Base-by-base conservation (phyloP, 2,113 vertebrate genomes). In the Clarias macrocephalus region DNA sequence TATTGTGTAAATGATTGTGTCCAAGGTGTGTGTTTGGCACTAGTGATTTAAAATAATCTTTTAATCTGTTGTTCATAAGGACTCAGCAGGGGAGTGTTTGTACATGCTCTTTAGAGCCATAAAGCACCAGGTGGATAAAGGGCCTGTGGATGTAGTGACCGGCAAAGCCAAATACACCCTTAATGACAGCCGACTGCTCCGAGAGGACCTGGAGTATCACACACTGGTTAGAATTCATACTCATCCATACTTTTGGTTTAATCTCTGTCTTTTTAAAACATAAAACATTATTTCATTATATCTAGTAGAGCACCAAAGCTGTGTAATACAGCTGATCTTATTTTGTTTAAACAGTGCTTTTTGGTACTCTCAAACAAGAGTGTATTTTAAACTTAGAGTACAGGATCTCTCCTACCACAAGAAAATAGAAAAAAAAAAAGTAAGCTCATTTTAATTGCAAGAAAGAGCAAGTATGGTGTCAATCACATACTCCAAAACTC, bases 61-160 rank as follows among this genome's bases (percentile, higher is more conserved):
- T 30, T 54, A 63, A 77, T 33, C 15, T 30, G 3, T 66, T 85
- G 48, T 80, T 19, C 79, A 18, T 5, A 82, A 99, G 98, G 98
- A 99, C 91, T 97, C 97, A 2, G 97, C 97, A 0, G 98, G 98
- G 13, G 98, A 99, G 90, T 96, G 97, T 19, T 96, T 99, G 28
- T 99, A 98, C 91, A 99, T 99, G 98, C 95, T 99, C 60, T 99
- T 99, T 90, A 95, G 97, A 86, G 98, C 98, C 79, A 99, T 99
- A 91, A 99, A 99, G 91, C 98, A 99, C 92, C 98, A 99, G 87
- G 98, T 99, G 57, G 98, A 99, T 91, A 99, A 99, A 94, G 98
- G 98, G 0, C 98, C 98, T 0, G 98, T 99, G 48, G 98, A 99
- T 70, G 96, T 97, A n/a, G 97, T 99, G 86, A 97, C 98, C 0